These are phyloP conservation scores for Damaliscus lunatus DNA, from an alignment of 2,113 vertebrate species.

Conservation along the genomic window DNA sequence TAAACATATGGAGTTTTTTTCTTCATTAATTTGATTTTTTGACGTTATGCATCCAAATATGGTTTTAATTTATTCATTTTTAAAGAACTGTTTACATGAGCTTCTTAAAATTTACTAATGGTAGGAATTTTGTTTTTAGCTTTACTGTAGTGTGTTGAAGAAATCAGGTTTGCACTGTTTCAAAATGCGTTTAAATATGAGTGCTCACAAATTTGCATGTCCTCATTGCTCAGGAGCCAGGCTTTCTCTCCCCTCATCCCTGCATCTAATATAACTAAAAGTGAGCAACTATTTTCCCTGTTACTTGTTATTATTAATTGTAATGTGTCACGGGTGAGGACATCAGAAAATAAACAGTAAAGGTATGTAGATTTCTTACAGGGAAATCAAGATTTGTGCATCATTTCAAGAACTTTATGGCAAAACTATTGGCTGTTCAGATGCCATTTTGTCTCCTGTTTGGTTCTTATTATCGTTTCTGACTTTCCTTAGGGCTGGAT, in stretches of 20 bases:
- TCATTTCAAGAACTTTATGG: background rate
- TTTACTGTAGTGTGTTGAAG: background rate
- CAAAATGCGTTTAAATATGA: background rate
- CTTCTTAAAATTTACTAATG: background rate
- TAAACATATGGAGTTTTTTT: background rate
- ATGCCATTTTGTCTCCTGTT: background rate
- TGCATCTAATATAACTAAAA: background rate
- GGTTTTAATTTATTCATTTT: background rate
- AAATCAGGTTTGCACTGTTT: background rate
- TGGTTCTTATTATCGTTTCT: background rate
- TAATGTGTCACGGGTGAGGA: background rate
- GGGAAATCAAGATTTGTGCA: background rate
- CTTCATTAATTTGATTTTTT: constrained; percentile 17
- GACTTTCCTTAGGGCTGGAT: background rate
- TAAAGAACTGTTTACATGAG: background rate
- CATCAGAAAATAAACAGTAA: background rate
- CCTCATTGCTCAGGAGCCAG: background rate
- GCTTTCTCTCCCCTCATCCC: no score
- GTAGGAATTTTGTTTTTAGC: background rate
- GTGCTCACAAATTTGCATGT: background rate
- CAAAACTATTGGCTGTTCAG: background rate
- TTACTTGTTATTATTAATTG: background rate
- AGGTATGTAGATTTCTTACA: background rate
- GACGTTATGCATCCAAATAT: background rate
- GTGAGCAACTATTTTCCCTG: background rate